Base-by-base conservation (phyloP, 2,113 vertebrate genomes). In the Engraulis encrasicolus region DNA sequence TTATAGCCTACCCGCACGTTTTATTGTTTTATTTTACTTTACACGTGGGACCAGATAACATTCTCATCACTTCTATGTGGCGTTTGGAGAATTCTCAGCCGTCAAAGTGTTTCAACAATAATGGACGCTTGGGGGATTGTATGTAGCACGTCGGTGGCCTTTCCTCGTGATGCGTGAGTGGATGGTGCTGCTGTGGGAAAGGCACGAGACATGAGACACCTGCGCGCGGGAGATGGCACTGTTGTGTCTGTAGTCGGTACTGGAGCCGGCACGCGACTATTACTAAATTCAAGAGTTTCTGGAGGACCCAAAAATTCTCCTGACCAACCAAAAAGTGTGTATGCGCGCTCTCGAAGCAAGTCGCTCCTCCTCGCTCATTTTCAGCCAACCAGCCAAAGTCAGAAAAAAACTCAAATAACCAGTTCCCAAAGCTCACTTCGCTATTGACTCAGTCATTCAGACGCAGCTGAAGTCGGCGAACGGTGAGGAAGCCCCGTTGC, bases 381-480 rank as follows among this genome's bases (percentile, higher is more conserved):
- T 19, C 9, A 54, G 50, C 80, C 37, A 78, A 31, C 81, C 80
- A 15, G n/a, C n/a, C n/a, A n/a, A n/a, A 15, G 23, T 58, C 17
- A n/a, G 74, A 9, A 77, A 71, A 71, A 23, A 66, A 61, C 5
- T 27, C 23, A 66, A 23, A 66, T 66, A 23, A 23, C 40, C 4
- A 20, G 27, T 61, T 20, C 61, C 34, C 14, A 9, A 49, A 20
- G 6, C 61, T 82, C 40, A 14, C 38, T 74, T 38, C 15, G 19
- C n/a, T 85, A 79, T 58, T 71, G 66, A 78, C 49, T 54, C 36
- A 81, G 61, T 61, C 14, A 50, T n/a, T n/a, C n/a, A 74, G 71
- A 71, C 23, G 31, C 48, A 49, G 77, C 61, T 85, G 66, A 77
- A 48, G 45, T 27, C 40, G 71, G 81, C 83, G 50, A 71, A 79